Evolutionary conservation across 1,140 invertebrate genomes (phyloP).

Genomic region (Brachionus paranguensis): DNA sequence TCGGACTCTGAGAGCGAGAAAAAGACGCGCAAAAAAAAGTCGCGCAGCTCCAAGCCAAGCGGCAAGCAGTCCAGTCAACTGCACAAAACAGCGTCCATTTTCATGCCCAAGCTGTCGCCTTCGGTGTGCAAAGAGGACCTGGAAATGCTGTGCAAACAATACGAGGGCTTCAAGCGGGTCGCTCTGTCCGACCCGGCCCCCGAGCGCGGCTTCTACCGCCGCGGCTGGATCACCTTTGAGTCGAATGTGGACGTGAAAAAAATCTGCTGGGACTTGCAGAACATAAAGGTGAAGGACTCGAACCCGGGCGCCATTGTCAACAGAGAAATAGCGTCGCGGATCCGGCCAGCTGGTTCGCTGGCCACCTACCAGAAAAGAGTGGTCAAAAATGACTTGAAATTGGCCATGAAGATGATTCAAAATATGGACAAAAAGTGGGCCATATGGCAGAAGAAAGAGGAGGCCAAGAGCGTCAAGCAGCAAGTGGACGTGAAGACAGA

Average conservation of each 20-base stretch:
- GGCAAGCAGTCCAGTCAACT: constrained; percentile 51
- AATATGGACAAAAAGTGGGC: constrained; percentile 66
- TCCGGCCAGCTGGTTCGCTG: constrained; percentile 84
- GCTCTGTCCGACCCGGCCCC: constrained; percentile 86
- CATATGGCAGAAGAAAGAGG: constrained; percentile 3
- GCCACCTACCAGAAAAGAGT: constrained; percentile 74
- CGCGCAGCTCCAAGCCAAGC: background rate
- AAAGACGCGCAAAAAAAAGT: background rate
- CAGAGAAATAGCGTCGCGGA: constrained; percentile 73
- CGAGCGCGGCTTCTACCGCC: constrained; percentile 85
- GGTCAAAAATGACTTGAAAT: constrained; percentile 81
- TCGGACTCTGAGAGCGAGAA: background rate
- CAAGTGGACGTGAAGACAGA: background rate
- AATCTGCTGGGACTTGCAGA: constrained; percentile 97
- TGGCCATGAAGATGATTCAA: constrained; percentile 88
- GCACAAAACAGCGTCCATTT: constrained; percentile 93
- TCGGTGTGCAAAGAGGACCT: constrained; percentile 93
- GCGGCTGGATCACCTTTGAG: constrained; percentile 97
- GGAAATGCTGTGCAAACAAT: constrained; percentile 66
- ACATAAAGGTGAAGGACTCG: constrained; percentile 68
- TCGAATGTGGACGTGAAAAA: constrained; percentile 96
- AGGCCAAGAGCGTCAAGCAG: background rate
- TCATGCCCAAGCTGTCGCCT: constrained; percentile 86
- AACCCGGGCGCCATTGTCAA: constrained; percentile 81
- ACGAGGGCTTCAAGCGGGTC: constrained; percentile 79